Base-by-base conservation (phyloP, 2,888 invertebrate species). In the Hydraecia micacea region DNA sequence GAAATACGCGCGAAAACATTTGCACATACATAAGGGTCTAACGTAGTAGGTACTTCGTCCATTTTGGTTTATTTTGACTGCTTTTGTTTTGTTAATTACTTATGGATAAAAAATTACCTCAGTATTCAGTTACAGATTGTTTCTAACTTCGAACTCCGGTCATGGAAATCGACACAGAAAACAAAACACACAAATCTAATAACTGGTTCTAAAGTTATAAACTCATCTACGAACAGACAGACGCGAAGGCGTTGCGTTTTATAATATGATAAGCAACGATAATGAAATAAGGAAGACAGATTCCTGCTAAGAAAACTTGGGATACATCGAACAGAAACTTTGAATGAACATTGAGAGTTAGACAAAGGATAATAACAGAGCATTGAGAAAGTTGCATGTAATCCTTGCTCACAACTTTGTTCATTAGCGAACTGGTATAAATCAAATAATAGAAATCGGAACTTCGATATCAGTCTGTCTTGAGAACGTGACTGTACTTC, bases 401-500 rank as follows among this genome's bases (percentile, higher is more conserved):
- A 85, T 85, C 87, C 77, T 58, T 66, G 55, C 72, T 66, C 11
- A n/a, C 6, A 87, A 86, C 78, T 86, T 86, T 65, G 69, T 86
- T 86, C 86, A 87, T 86, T 85, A 85, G 63, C 49, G 52, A 77
- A 63, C 58, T 79, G 68, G 52, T 77, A 79, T 77, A 81, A 81
- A 76, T 39, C 73, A 77, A 82, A 79, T 85, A 82, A 84, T 75
- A 87, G 75, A 81, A 77, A 86, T 79, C 80, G 15, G 21, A 87
- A 81, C 69, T 78, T 62, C 42, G 62, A 65, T 81, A 84, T 73
- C 60, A 49, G 81, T 73, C 11, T 52, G 28, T 32, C 52, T 77
- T 67, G 62, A 7, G 49, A 52, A 77, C 86, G 87, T 86, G 85
- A 86, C 55, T 46, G 52, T 77, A 75, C 66, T 85, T 42, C 42